Percentiles rank a stretch among this genome's conserved stretches.
Evolutionary conservation across 2,888 invertebrate species (phyloP).

Genomic region (Cephus sareptanus): DNA sequence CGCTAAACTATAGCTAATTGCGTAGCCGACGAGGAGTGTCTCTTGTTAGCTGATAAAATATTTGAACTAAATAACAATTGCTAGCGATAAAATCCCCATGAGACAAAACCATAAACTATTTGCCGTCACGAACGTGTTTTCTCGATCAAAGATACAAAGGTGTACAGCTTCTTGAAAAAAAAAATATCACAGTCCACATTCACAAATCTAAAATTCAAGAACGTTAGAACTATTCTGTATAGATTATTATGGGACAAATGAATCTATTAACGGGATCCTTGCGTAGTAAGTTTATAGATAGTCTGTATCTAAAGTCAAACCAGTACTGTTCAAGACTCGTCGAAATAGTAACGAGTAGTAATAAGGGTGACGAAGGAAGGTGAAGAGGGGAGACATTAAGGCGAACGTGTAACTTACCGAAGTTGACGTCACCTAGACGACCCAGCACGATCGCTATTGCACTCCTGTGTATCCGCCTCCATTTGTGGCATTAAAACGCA

Average conservation of each 20-base stretch:
- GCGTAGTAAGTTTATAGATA: neutral
- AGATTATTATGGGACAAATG: neutral
- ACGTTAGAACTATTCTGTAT: neutral
- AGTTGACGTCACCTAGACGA: slow-evolving; percentile 44
- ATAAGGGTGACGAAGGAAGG: neutral
- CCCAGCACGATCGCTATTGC: slow-evolving; percentile 19
- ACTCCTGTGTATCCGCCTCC: slow-evolving; percentile 20
- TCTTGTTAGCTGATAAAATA: neutral
- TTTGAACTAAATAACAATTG: neutral
- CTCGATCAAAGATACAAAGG: neutral
- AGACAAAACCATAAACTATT: neutral
- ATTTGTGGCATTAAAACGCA: neutral
- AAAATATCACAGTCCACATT: neutral
- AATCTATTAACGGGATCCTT: neutral
- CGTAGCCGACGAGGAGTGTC: neutral
- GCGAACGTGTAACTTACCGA: slow-evolving; percentile 27
- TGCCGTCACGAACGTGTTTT: neutral
- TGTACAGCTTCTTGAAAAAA: neutral
- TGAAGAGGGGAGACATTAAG: neutral
- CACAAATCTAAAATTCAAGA: neutral
- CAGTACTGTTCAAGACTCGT: neutral
- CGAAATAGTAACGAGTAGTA: neutral
- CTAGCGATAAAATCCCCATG: neutral
- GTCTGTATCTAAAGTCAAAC: neutral
- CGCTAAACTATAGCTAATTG: neutral